Evolutionary conservation across 2,797 vertebrate species (phyloP).

Genomic region (Lithobates pipiens): DNA sequence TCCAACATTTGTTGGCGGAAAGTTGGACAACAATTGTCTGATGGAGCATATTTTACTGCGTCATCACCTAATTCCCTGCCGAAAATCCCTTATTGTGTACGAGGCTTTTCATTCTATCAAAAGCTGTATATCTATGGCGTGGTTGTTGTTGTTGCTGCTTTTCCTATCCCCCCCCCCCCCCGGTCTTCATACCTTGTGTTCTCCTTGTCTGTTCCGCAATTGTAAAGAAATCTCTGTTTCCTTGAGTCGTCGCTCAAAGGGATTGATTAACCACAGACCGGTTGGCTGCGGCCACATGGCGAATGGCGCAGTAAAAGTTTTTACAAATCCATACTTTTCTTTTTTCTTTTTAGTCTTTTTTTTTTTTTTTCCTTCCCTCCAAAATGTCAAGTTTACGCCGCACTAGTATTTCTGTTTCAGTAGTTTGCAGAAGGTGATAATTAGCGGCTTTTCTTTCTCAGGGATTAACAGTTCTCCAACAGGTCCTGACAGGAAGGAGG

Average conservation of each 20-base stretch:
- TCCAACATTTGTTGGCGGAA: too few species aligned
- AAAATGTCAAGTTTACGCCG: slow-evolving; percentile 30
- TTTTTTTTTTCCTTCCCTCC: slow-evolving; percentile 19
- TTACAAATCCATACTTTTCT: slow-evolving; percentile 36
- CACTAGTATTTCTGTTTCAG: slow-evolving; percentile 56
- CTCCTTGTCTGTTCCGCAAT: not conserved
- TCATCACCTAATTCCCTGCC: too few species aligned
- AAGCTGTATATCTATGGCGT: too few species aligned
- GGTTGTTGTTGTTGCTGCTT: too few species aligned
- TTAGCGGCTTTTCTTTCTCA: slow-evolving; percentile 59
- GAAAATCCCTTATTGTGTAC: too few species aligned
- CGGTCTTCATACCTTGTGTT: not conserved
- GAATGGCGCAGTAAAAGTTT: slow-evolving; percentile 1
- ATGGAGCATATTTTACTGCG: too few species aligned
- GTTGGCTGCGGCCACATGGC: slow-evolving; percentile 23
- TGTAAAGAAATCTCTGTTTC: not conserved
- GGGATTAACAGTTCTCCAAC: slow-evolving; percentile 62
- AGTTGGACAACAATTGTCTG: too few species aligned
- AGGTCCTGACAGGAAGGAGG: slow-evolving; percentile 63
- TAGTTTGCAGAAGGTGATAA: slow-evolving; percentile 59
- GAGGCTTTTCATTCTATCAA: too few species aligned
- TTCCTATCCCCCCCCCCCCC: too few species aligned
- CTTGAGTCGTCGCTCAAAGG: not conserved
- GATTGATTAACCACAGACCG: not conserved
- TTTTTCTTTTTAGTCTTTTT: not conserved